These are phyloP conservation scores for Dendrolimus kikuchii DNA, from an alignment of 1,140 invertebrate genomes.

Conservation along the genomic window DNA sequence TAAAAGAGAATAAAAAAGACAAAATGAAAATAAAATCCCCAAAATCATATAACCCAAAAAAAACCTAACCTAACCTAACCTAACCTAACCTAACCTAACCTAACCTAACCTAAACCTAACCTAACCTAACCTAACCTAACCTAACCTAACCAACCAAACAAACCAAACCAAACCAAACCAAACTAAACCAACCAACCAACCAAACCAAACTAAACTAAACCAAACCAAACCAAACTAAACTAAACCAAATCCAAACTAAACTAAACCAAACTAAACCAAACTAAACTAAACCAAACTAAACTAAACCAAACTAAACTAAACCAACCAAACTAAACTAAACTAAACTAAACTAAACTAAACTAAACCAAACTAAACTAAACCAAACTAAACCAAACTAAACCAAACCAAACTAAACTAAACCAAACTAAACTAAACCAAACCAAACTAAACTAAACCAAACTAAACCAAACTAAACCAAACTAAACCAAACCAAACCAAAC, in stretches of 20 bases:
- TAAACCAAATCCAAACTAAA: no score
- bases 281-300: constrained; percentile 9
- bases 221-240: no score
- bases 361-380: constrained; percentile 37
- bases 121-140: constrained; percentile 16
- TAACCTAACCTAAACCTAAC: constrained; percentile 18
- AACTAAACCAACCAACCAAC: constrained; percentile 9
- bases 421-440: constrained; percentile 37
- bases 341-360: constrained; percentile 26
- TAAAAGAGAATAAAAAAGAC: no score
- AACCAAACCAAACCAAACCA: constrained; percentile 21
- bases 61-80: constrained; percentile 18
- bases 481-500: constrained; percentile 12
- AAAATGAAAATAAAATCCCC: no score
- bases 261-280: not conserved
- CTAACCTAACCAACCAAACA: constrained; percentile 18
- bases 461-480: constrained; percentile 38
- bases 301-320: constrained; percentile 12
- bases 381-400: constrained; percentile 16
- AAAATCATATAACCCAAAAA: constrained; percentile 18
- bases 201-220: no score
- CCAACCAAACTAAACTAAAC: not conserved
- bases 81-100: constrained; percentile 15
- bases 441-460: constrained; percentile 40
- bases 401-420: constrained; percentile 37